A percentile compares a stretch with the other conserved stretches of the same genome.
These are phyloP conservation scores for Thumatha senex DNA, from an alignment of 2,888 invertebrate species.

Conservation along the genomic window DNA sequence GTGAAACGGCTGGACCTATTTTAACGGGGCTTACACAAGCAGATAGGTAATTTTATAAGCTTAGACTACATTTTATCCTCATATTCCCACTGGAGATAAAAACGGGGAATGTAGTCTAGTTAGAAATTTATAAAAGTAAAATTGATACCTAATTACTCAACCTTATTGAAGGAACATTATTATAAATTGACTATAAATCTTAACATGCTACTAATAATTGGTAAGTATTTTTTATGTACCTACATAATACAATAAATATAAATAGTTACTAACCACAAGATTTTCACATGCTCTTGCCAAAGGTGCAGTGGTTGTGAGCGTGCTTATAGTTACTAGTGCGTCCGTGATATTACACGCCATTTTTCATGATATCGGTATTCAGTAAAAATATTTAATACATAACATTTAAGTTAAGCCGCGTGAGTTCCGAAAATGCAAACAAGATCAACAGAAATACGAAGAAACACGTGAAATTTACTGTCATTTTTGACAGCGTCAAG, in stretches of 20 bases:
- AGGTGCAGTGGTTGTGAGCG: conserved; percentile 49
- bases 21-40: no score
- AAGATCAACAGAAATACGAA: no score
- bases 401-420: conserved; percentile 33
- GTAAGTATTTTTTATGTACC: background rate
- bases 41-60: no score
- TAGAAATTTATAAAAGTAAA: no score
- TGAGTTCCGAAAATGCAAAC: conserved; percentile 14
- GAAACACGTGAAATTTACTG: conserved; percentile 26
- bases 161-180: no score
- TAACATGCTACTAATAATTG: background rate
- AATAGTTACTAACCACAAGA: conserved; percentile 52
- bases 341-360: conserved; percentile 43
- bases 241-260: background rate
- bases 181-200: background rate
- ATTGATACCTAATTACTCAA: no score
- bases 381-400: conserved; percentile 8
- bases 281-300: conserved; percentile 53
- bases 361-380: conserved; percentile 30
- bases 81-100: no score
- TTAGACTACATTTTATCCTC: no score
- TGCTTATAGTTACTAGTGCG: conserved; percentile 45
- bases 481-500: conserved; percentile 2
- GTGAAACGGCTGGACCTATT: no score
- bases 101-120: no score